Conservation (phyloP, 2,797 vertebrate genomes). For the Mergus octosetaceus region DNA sequence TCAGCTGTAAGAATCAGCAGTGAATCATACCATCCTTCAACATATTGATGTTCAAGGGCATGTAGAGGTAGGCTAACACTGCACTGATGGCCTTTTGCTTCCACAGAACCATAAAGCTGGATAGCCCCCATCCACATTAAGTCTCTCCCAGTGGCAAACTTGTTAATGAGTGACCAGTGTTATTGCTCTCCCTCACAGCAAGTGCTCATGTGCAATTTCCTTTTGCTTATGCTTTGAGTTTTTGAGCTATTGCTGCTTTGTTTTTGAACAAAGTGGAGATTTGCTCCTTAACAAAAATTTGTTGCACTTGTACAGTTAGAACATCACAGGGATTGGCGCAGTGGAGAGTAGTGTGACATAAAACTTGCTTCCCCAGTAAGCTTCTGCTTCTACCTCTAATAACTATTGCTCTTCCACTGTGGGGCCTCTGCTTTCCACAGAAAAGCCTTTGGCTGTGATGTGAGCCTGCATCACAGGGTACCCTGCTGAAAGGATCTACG, state of each 20-base stretch:
- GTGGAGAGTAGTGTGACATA: neutral
- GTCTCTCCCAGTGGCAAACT: neutral
- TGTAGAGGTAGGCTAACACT: neutral
- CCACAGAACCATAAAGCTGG: neutral
- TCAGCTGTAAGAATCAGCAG: slow-evolving; percentile 38
- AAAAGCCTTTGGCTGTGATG: neutral
- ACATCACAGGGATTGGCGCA: neutral
- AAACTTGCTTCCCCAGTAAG: neutral
- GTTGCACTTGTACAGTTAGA: neutral
- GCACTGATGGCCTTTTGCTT: neutral
- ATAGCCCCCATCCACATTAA: neutral
- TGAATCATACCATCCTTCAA: neutral
- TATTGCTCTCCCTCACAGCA: neutral
- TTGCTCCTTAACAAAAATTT: neutral
- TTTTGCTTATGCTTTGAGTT: neutral
- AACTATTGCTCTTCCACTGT: neutral
- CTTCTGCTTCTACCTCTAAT: neutral
- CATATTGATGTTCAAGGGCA: neutral
- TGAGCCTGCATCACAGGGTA: neutral
- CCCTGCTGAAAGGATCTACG: neutral
- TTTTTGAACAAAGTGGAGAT: neutral
- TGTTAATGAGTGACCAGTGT: neutral
- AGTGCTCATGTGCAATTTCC: neutral
- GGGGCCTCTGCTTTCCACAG: neutral
- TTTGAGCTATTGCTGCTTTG: neutral